Percentiles rank a stretch among this genome's conserved stretches.
These are phyloP conservation scores for Guaruba guarouba DNA, from an alignment of 2,113 vertebrate genomes.

Conservation along the genomic window DNA sequence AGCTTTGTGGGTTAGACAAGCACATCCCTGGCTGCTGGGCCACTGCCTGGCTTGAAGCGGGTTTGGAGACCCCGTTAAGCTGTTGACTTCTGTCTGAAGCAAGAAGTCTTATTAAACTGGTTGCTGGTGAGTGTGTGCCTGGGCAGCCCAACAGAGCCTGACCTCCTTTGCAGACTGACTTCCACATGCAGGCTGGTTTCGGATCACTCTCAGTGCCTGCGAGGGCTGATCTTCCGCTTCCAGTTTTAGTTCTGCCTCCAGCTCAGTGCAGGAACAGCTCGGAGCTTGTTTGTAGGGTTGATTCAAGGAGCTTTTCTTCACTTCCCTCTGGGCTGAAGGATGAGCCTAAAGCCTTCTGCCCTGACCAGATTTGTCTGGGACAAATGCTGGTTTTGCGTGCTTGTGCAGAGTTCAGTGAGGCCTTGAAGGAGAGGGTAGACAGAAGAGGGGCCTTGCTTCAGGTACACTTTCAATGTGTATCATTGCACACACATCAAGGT, in stretches of 20 bases:
- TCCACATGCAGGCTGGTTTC: background rate
- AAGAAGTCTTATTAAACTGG: background rate
- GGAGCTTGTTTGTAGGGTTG: background rate
- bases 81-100: background rate
- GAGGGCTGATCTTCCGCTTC: background rate
- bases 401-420: background rate
- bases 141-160: background rate
- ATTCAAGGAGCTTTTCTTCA: background rate
- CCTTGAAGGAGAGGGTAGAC: background rate
- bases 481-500: background rate
- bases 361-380: background rate
- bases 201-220: accelerated
- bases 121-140: background rate
- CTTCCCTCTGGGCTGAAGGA: background rate
- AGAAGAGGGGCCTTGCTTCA: background rate
- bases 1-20: background rate
- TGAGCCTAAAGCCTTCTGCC: background rate
- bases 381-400: accelerated
- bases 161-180: background rate
- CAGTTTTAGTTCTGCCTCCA: background rate
- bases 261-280: background rate
- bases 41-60: background rate
- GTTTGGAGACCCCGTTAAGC: background rate
- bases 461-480: accelerated
- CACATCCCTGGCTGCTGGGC: background rate